Conservation (phyloP, 2,888 invertebrate species). For the Actias luna region DNA sequence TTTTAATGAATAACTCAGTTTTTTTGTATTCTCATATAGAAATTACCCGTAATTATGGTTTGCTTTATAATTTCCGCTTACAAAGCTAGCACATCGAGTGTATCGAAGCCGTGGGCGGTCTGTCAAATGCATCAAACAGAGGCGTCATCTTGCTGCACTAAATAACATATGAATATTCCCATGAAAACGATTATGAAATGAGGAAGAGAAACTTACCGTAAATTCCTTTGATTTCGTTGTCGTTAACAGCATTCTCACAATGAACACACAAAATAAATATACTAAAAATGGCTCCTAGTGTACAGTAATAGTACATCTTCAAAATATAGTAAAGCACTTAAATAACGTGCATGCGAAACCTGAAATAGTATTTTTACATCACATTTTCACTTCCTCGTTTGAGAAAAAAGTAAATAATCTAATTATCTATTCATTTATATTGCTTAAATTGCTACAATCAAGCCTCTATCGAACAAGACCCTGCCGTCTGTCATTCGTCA, state of each 20-base stretch:
- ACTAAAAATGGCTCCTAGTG: slow-evolving; percentile 81
- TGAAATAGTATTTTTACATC: slow-evolving; percentile 66
- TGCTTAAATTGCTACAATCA: slow-evolving; percentile 60
- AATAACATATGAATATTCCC: slow-evolving; percentile 13
- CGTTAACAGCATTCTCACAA: slow-evolving; percentile 77
- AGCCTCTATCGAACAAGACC: slow-evolving; percentile 69
- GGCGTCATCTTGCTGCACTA: slow-evolving; percentile 13
- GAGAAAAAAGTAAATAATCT: slow-evolving; percentile 60
- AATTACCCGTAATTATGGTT: neutral
- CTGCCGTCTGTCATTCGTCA: slow-evolving; percentile 77
- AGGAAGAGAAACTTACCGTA: slow-evolving; percentile 60
- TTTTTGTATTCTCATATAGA: neutral
- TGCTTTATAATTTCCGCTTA: slow-evolving; percentile 5
- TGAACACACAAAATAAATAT: slow-evolving; percentile 81
- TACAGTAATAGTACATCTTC: slow-evolving; percentile 76
- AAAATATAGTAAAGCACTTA: slow-evolving; percentile 58
- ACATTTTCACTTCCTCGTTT: slow-evolving; percentile 68
- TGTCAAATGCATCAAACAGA: slow-evolving; percentile 25
- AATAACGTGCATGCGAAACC: slow-evolving; percentile 54
- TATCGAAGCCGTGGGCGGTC: slow-evolving; percentile 40
- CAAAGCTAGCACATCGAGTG: slow-evolving; percentile 10
- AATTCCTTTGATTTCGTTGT: slow-evolving; percentile 77
- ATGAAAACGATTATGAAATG: slow-evolving; percentile 10
- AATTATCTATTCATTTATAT: slow-evolving; percentile 62
- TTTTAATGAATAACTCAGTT: neutral